Evolutionary conservation across 1,140 invertebrate species (phyloP).

Genomic region (Lepidotrigona ventralis): DNA sequence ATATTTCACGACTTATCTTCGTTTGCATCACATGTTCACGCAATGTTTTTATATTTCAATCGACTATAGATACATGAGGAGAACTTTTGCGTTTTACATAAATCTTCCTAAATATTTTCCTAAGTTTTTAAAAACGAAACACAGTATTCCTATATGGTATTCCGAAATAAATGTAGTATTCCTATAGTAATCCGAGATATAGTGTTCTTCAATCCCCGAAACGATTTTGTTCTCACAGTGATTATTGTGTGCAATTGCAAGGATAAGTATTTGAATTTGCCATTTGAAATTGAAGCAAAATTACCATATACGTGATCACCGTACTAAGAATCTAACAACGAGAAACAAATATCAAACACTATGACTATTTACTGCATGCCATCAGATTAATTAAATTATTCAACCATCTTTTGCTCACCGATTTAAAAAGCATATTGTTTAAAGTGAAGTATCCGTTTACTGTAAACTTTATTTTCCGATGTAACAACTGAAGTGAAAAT

Average conservation of each 20-base stretch:
- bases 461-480: conserved; percentile 75
- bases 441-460: conserved; percentile 77
- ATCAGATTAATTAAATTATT: neutral
- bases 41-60: neutral
- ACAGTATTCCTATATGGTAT: neutral
- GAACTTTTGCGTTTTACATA: neutral
- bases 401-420: conserved; percentile 64
- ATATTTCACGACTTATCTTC: neutral
- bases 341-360: conserved; percentile 1
- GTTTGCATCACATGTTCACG: neutral
- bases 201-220: neutral
- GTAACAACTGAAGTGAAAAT: conserved; percentile 79
- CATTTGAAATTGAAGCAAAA: conserved; percentile 74
- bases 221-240: neutral
- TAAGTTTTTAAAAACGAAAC: neutral
- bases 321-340: conserved; percentile 72
- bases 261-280: neutral
- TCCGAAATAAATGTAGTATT: too few relatives aligned
- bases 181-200: neutral
- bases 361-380: neutral
- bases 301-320: conserved; percentile 75
- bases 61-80: neutral
- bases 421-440: conserved; percentile 76
- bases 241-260: conserved; percentile 24
- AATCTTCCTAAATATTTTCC: neutral